Conservation (phyloP, 2,888 invertebrate species). For the Allolobophora icterica region DNA sequence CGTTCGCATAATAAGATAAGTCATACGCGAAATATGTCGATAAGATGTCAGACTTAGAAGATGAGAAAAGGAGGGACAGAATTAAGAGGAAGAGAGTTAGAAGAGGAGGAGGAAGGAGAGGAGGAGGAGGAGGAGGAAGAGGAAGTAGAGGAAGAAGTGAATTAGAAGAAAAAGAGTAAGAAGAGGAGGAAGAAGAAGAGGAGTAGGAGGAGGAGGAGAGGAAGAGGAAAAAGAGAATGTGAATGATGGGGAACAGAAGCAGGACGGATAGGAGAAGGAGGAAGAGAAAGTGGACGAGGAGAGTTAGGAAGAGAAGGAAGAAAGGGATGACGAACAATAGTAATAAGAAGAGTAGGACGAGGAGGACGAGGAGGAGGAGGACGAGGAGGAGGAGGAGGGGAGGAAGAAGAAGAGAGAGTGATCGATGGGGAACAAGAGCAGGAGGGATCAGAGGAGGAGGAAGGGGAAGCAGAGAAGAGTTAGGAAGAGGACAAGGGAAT, state of each 20-base stretch:
- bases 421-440: too few relatives aligned
- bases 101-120: neutral
- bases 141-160: neutral
- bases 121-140: neutral
- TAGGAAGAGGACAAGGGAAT: too few relatives aligned
- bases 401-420: too few relatives aligned
- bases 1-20: too few relatives aligned
- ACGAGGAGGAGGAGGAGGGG: too few relatives aligned
- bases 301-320: neutral
- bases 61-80: neutral
- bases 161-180: neutral
- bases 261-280: neutral
- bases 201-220: neutral
- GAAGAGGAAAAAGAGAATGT: neutral
- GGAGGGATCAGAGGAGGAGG: too few relatives aligned
- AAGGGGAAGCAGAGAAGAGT: too few relatives aligned
- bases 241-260: neutral
- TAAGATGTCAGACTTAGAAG: neutral
- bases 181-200: neutral
- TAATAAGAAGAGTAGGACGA: too few relatives aligned
- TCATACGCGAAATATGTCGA: too few relatives aligned
- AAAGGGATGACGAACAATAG: too few relatives aligned
- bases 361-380: too few relatives aligned
- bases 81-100: neutral
- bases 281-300: neutral